Evolutionary conservation across 2,113 vertebrate species (phyloP).

Genomic region (Cnemophilus loriae): DNA sequence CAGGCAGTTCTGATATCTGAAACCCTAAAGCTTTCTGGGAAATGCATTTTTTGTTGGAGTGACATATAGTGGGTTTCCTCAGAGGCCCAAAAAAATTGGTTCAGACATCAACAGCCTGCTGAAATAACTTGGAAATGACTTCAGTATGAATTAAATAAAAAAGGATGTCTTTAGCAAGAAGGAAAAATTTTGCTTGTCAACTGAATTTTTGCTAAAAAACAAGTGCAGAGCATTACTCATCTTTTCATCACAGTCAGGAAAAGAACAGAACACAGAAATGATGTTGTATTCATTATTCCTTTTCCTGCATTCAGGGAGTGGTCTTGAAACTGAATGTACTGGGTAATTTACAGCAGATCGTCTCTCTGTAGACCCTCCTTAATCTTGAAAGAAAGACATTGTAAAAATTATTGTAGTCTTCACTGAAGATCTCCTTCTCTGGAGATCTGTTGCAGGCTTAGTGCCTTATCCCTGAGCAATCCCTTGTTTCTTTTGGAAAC

Average conservation of each 20-base stretch:
- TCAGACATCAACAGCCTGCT: background rate
- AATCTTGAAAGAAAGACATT: background rate
- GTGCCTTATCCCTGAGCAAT: background rate
- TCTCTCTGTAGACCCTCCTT: background rate
- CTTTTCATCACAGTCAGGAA: background rate
- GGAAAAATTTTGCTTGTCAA: background rate
- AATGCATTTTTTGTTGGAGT: background rate
- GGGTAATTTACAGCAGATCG: background rate
- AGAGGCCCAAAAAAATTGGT: background rate
- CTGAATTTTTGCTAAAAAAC: background rate
- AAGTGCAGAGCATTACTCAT: background rate
- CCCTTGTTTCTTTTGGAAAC: background rate
- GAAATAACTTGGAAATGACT: background rate
- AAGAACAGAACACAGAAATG: background rate
- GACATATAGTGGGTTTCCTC: background rate
- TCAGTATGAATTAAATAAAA: background rate
- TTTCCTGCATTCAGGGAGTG: background rate
- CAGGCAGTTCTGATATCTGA: background rate
- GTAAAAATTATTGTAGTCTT: background rate
- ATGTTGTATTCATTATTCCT: constrained; percentile 4
- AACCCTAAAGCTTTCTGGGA: background rate
- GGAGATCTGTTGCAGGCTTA: background rate
- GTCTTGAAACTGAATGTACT: background rate
- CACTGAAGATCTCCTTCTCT: background rate
- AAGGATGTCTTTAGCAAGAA: background rate